phyloP scores from a whole-genome alignment of 30 jellyfish, hydroid and myxozoan genomes.

The Cassiopea xamachana region DNA sequence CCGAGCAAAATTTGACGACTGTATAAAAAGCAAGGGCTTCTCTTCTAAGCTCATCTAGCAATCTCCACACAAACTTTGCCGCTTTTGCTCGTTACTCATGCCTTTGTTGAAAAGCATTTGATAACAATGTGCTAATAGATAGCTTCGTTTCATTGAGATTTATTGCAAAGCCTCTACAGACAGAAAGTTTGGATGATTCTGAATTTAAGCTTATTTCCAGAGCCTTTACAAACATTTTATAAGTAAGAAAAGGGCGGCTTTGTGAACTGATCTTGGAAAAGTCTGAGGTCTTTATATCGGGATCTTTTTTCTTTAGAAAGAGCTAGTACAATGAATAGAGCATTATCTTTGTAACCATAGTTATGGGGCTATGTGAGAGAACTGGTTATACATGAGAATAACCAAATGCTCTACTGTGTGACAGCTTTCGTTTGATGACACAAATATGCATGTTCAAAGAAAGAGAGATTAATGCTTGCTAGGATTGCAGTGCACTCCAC shows the following conservation, averaged over 20 bases:
- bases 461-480: no score
- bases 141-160: constrained; percentile 6
- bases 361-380: background rate
- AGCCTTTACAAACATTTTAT: constrained; percentile 8
- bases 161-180: background rate
- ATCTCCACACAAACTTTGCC: constrained; percentile 37
- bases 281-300: background rate
- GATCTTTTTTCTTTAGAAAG: background rate
- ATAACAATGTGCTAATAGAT: constrained; percentile 28
- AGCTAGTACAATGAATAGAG: background rate
- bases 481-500: no score
- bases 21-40: constrained; percentile 14
- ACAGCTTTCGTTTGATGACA: no score
- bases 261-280: background rate
- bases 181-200: background rate
- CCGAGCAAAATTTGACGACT: constrained; percentile 3
- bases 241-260: background rate
- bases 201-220: background rate
- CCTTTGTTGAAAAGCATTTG: background rate
- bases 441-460: no score
- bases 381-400: background rate
- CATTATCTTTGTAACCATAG: background rate
- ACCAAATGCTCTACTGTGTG: background rate
- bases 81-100: constrained; percentile 32
- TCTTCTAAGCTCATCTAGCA: constrained; percentile 27